A percentile compares a stretch with the other conserved stretches of the same genome.
These are phyloP conservation scores for Morus bassanus DNA, from an alignment of 2,797 vertebrate species.

Conservation along the genomic window DNA sequence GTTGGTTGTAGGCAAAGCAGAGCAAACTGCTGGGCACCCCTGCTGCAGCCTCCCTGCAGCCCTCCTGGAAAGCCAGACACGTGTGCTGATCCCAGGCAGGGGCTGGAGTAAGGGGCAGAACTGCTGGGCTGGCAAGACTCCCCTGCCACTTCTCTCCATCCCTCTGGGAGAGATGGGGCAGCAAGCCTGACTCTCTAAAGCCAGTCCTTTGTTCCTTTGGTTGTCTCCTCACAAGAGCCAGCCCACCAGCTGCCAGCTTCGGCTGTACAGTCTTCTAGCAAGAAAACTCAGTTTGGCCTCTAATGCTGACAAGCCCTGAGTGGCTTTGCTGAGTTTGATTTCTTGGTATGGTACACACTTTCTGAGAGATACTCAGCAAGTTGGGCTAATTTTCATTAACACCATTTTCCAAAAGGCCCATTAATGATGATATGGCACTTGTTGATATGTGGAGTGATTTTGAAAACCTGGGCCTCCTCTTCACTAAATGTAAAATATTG, in stretches of 20 bases:
- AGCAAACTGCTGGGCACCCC: background rate
- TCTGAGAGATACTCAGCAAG: background rate
- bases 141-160: background rate
- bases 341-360: accelerated
- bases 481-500: background rate
- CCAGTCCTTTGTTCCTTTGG: background rate
- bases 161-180: background rate
- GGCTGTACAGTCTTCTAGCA: background rate
- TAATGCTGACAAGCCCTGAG: background rate
- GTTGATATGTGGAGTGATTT: background rate
- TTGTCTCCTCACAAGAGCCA: background rate
- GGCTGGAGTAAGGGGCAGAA: background rate
- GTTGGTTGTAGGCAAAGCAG: background rate
- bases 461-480: background rate
- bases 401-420: background rate
- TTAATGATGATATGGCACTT: background rate
- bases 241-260: background rate
- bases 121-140: background rate
- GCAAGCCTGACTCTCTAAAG: background rate
- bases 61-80: background rate
- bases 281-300: background rate
- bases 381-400: background rate
- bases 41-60: background rate
- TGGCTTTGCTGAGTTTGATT: background rate
- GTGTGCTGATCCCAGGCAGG: background rate